Conservation (phyloP, 2,797 vertebrate species). For the Lateolabrax maculatus region DNA sequence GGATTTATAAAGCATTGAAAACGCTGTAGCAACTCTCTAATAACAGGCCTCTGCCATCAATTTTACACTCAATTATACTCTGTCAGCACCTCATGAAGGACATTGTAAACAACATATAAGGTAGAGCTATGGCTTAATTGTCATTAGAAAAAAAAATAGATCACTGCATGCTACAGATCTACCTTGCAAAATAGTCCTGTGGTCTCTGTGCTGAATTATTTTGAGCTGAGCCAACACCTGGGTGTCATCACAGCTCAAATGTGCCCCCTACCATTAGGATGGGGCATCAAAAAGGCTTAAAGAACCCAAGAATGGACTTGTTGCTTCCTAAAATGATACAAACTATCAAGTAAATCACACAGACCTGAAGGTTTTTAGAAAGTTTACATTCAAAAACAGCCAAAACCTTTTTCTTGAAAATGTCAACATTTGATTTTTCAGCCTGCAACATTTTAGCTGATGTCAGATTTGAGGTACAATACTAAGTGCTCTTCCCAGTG, state of each 20-base stretch:
- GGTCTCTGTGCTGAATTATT: conserved; percentile 42
- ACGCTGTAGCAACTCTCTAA: conserved; percentile 13
- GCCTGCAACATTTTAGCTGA: background rate
- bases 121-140: conserved; percentile 56
- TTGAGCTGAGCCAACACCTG: conserved; percentile 21
- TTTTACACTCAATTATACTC: conserved; percentile 24
- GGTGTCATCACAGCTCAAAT: conserved; percentile 47
- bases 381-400: conserved; percentile 24
- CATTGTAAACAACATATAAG: conserved; percentile 37
- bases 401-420: background rate
- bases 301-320: conserved; percentile 22
- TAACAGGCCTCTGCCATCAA: conserved; percentile 5
- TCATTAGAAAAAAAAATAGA: conserved; percentile 16
- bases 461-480: background rate
- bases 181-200: conserved; percentile 50
- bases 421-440: background rate
- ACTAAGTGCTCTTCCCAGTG: background rate
- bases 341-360: background rate
- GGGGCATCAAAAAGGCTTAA: conserved; percentile 36
- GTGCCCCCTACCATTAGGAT: conserved; percentile 37
- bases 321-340: background rate
- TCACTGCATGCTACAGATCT: conserved; percentile 48
- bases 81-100: conserved; percentile 50
- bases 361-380: background rate
- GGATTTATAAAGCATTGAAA: conserved; percentile 23